Evolutionary conservation across 1,140 invertebrate genomes (phyloP), one percentile per base, ranked within the genome.

Genomic region (Drosophila kikkawai): DNA sequence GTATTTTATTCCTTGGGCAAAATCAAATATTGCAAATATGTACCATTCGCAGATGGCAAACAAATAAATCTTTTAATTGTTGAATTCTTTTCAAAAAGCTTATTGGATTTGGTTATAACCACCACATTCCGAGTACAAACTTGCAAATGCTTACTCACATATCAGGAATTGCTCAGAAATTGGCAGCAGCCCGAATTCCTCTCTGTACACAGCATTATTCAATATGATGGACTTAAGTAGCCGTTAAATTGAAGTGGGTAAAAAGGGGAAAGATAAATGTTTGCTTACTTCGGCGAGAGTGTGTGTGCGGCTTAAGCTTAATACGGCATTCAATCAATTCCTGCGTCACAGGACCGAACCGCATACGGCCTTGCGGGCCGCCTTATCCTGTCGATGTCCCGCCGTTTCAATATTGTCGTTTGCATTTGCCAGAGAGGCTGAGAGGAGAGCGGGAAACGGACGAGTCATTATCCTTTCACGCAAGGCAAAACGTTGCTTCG

Each of bases 321-420:
- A 88, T 88, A 63, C 84, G 84, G 47, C 84, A 76, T 80, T 88
- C 84, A 88, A 88, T 88, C 80, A 88, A 78, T 88, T 90, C 71
- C 59, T 63, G 58, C 59, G 45, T 34, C 37, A 19, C 65, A 50
- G 22, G 39, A 44, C 42, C 58, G 36, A n/a, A 26, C 48, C 51
- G 22, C 51, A 22, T 44, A 22, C 13, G 29, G n/a, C 34, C 44
- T 57, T 32, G 50, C 55, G 17, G 17, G 50, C 22, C 48, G 42
- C 51, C 65, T 58, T 50, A 73, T 73, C 44, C 69, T 73, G 69
- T 59, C 67, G 67, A 42, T 73, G 67, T 73, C 69, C 53, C 29
- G 48, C 53, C 19, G 48, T 42, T 79, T 64, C 68, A 79, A 88
- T 83, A 87, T 82, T 80, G 67, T 88, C 65, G 63, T 67, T 69